Evolutionary conservation across 1,140 invertebrate species (phyloP).

Genomic region (Eupristina koningsbergeri): DNA sequence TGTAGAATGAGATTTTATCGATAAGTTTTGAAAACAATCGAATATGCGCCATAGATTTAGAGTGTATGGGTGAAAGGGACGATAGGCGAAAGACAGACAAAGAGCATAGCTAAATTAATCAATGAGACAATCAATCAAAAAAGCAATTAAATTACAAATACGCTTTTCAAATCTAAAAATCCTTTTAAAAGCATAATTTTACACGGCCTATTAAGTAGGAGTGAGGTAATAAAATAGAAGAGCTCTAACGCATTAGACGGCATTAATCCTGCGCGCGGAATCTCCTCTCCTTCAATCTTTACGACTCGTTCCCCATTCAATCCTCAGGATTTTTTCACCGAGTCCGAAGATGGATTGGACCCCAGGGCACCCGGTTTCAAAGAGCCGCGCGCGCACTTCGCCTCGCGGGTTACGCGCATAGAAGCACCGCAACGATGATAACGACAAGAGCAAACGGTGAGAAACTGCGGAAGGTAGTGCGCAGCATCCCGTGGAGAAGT

Average conservation of each 20-base stretch:
- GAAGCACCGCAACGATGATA: background rate
- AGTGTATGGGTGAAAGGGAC: background rate
- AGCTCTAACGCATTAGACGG: slow-evolving; percentile 1
- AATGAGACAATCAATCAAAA: background rate
- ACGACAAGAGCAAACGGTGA: too few relatives aligned
- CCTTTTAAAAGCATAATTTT: slow-evolving; percentile 3
- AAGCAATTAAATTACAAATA: background rate
- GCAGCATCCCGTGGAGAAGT: background rate
- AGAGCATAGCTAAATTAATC: background rate
- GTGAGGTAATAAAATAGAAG: slow-evolving; percentile 33
- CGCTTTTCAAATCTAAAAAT: background rate
- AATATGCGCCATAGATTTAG: background rate
- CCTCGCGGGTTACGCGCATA: slow-evolving; percentile 29
- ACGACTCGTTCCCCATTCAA: slow-evolving; percentile 24
- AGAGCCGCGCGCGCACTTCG: slow-evolving; percentile 13
- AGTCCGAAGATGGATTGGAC: slow-evolving; percentile 29
- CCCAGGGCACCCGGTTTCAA: slow-evolving; percentile 10
- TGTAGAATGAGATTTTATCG: too few relatives aligned
- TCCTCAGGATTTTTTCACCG: slow-evolving; percentile 12
- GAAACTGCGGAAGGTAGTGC: background rate
- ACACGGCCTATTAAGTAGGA: background rate
- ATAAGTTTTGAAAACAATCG: background rate
- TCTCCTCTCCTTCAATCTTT: background rate
- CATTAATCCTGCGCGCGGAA: slow-evolving; percentile 20
- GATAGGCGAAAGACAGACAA: background rate